A percentile compares a stretch with the other conserved stretches of the same genome.
Conservation (phyloP, 2,797 vertebrate species). For the Cygnus olor region DNA sequence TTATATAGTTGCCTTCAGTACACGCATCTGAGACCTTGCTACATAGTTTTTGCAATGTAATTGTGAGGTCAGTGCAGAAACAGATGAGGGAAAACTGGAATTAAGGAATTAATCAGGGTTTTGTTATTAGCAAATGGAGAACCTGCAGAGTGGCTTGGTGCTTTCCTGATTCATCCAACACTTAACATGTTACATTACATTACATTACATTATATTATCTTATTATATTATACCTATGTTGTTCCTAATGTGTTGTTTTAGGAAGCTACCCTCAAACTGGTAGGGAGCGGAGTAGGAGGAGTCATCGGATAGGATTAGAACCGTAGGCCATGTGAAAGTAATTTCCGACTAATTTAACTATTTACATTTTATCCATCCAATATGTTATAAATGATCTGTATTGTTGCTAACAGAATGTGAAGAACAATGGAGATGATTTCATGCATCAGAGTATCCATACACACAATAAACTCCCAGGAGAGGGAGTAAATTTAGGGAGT, state of each 20-base stretch:
- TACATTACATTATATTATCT: too few species aligned
- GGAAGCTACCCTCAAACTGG: background rate
- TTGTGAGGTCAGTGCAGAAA: background rate
- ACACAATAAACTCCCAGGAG: background rate
- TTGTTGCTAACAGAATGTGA: background rate
- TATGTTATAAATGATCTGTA: background rate
- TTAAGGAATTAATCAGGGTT: background rate
- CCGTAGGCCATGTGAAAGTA: background rate
- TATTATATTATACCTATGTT: background rate
- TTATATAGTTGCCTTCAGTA: background rate
- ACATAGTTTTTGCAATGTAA: background rate
- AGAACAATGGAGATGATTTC: slow-evolving; percentile 15
- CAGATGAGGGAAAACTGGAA: background rate
- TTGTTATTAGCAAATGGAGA: background rate
- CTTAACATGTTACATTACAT: background rate
- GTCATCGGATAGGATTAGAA: background rate
- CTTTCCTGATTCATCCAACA: background rate
- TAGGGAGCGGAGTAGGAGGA: fast-evolving
- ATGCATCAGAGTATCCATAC: background rate
- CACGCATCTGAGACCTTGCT: background rate
- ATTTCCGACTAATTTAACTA: background rate
- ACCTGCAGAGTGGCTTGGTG: background rate
- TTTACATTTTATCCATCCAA: background rate
- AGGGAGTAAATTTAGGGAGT: background rate
- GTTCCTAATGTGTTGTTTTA: background rate